A percentile compares a stretch with the other conserved stretches of the same genome.
Conservation (phyloP, 2,888 invertebrate genomes). For the Chrysolina oricalcia region DNA sequence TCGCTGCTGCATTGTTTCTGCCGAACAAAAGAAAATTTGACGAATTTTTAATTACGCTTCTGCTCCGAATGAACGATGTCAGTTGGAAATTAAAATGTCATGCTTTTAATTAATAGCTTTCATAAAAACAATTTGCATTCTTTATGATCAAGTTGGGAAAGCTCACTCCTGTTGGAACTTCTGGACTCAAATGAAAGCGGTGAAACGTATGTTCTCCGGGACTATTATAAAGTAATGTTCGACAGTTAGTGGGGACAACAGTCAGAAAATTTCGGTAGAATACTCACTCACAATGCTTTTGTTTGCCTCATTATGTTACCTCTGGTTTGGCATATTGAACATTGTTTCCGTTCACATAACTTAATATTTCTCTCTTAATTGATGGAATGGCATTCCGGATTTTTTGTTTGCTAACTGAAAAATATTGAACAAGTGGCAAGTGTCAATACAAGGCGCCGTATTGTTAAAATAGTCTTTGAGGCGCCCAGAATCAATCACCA, state of each 20-base stretch:
- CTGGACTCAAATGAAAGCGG: neutral
- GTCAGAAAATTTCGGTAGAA: neutral
- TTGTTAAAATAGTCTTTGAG: too few species aligned
- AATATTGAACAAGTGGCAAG: too few species aligned
- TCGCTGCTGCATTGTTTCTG: slow-evolving; percentile 29
- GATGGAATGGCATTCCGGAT: too few species aligned
- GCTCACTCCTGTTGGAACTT: neutral
- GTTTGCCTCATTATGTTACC: neutral
- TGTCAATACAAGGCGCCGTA: too few species aligned
- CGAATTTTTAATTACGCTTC: slow-evolving; percentile 43
- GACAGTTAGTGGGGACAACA: neutral
- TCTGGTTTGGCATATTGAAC: neutral
- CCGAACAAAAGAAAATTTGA: slow-evolving; percentile 40
- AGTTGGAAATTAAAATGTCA: slow-evolving; percentile 47
- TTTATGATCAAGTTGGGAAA: slow-evolving; percentile 24
- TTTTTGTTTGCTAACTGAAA: too few species aligned
- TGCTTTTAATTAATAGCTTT: slow-evolving; percentile 43
- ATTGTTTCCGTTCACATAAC: neutral
- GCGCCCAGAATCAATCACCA: too few species aligned
- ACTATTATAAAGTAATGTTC: slow-evolving; percentile 7
- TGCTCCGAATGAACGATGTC: slow-evolving; percentile 40
- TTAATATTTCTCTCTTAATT: too few species aligned
- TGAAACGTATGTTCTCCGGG: neutral
- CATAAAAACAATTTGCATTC: slow-evolving; percentile 37
- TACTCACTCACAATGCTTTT: neutral